These are phyloP conservation scores for Nyctibius grandis DNA, from an alignment of 2,797 vertebrate species.

Conservation along the genomic window DNA sequence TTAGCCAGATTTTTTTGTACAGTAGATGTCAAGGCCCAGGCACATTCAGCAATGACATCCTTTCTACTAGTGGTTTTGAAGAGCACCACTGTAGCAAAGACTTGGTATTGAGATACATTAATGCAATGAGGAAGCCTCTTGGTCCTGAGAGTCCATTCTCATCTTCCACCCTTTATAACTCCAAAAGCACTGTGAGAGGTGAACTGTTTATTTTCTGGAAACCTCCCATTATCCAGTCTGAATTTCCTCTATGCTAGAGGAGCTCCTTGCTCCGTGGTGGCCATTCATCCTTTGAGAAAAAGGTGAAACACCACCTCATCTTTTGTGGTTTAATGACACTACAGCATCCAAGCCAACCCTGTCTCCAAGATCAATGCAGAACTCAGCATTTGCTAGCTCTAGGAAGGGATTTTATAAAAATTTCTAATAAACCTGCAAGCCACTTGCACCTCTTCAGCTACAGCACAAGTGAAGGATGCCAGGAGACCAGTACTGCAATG, in stretches of 20 bases:
- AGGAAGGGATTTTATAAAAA: neutral
- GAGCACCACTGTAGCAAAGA: neutral
- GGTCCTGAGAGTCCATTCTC: neutral
- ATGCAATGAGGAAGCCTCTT: neutral
- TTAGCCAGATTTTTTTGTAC: neutral
- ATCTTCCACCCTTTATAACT: neutral
- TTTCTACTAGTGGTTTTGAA: neutral
- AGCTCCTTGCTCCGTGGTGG: neutral
- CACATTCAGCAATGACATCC: neutral
- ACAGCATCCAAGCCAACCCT: neutral
- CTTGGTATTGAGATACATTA: neutral
- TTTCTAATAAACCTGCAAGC: neutral
- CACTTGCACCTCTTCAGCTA: neutral
- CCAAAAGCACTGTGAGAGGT: neutral
- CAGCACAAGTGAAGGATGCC: neutral
- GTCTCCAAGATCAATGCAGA: neutral
- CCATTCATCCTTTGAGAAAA: neutral
- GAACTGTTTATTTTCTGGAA: neutral
- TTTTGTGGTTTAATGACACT: neutral
- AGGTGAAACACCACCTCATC: neutral
- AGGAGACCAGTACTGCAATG: neutral
- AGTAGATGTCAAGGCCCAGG: neutral
- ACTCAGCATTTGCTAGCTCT: neutral
- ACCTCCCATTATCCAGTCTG: accelerated
- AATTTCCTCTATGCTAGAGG: neutral